Conservation (phyloP, 2,797 vertebrate genomes). For the Poecilia gillii region DNA sequence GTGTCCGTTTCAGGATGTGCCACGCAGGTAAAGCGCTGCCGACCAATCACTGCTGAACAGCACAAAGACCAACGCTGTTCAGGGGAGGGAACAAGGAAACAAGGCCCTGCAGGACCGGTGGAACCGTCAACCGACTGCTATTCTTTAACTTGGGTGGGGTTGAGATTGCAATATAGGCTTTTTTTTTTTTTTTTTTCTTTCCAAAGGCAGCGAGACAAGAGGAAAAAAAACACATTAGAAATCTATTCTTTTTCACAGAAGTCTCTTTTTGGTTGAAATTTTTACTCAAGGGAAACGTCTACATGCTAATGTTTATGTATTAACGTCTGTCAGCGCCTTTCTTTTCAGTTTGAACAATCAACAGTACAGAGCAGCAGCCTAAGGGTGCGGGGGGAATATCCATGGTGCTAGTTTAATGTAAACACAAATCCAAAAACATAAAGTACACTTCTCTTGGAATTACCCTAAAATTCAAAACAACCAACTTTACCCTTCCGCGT, state of each 20-base stretch:
- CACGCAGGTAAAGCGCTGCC: constrained; percentile 72
- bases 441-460: constrained; percentile 16
- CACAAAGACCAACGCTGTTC: constrained; percentile 71
- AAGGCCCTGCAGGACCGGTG: constrained; percentile 78
- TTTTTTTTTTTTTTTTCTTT: constrained; percentile 1
- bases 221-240: constrained; percentile 23
- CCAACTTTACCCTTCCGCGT: not conserved
- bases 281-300: constrained; percentile 11
- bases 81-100: constrained; percentile 79
- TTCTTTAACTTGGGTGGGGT: constrained; percentile 81
- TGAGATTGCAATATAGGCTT: constrained; percentile 59
- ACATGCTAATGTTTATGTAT: not conserved
- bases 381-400: not conserved
- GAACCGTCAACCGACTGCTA: constrained; percentile 81
- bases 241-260: constrained; percentile 4
- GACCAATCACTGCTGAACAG: constrained; percentile 75
- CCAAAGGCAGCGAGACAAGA: constrained; percentile 37
- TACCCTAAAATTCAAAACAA: constrained; percentile 5
- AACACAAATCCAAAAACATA: constrained; percentile 24
- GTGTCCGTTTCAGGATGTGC: constrained; percentile 83
- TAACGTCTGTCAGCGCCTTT: constrained; percentile 18
- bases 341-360: constrained; percentile 5
- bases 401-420: constrained; percentile 3
- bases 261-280: not conserved
- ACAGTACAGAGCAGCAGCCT: not conserved